These are phyloP conservation scores for Drosophila eugracilis DNA, from an alignment of 1,140 invertebrate species.

Conservation along the genomic window DNA sequence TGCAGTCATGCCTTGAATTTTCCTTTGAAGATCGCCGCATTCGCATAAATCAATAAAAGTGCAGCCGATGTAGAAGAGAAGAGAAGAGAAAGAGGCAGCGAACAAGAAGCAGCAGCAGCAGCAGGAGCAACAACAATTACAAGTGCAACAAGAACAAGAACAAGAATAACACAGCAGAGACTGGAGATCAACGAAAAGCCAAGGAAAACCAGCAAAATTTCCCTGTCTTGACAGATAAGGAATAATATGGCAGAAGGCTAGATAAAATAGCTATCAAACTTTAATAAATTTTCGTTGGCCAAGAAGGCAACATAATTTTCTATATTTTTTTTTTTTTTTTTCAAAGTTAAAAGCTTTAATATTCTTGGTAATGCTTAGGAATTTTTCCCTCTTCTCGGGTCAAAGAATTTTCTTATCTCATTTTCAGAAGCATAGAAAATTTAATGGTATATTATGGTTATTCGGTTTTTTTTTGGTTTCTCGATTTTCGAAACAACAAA, in stretches of 20 bases:
- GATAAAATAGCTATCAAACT: conserved; percentile 6
- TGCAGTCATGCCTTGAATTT: conserved; percentile 30
- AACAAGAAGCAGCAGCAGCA: conserved; percentile 20
- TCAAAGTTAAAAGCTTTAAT: too few species aligned
- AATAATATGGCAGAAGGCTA: conserved; percentile 9
- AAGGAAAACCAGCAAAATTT: conserved; percentile 5
- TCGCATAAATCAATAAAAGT: conserved; percentile 77
- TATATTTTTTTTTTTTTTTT: too few species aligned
- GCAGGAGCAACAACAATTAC: conserved; percentile 7
- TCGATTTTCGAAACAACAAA: conserved; percentile 27
- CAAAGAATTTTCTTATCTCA: background rate
- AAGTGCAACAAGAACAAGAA: background rate
- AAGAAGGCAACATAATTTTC: background rate
- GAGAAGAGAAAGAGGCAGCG: too few species aligned
- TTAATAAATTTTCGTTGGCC: conserved; percentile 1
- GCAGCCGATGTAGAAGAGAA: conserved; percentile 9
- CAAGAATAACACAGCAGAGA: too few species aligned
- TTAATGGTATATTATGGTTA: conserved; percentile 17
- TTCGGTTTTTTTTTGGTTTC: too few species aligned
- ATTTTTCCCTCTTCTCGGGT: too few species aligned
- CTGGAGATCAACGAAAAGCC: conserved; percentile 1
- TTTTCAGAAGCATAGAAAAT: conserved; percentile 18
- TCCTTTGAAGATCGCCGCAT: conserved; percentile 62
- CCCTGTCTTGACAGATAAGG: conserved; percentile 14
- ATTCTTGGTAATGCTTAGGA: too few species aligned